Conservation (phyloP, 2,113 vertebrate genomes). For the Camelus bactrianus region DNA sequence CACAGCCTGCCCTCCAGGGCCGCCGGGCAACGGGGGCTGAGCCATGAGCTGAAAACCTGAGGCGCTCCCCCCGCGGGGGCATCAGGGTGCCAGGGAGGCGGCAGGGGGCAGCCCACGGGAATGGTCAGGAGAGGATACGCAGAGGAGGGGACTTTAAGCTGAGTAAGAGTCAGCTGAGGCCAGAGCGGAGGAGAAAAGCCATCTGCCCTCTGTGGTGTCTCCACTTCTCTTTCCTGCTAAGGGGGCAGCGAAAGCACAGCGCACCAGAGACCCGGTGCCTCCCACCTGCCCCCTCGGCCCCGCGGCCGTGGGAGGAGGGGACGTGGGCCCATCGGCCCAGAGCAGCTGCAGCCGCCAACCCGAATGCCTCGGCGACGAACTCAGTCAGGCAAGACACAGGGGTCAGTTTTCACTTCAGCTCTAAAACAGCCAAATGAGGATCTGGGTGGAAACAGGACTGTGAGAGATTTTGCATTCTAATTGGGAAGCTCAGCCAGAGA, state of each 20-base stretch:
- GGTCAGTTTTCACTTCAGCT: not conserved
- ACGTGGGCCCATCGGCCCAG: rapidly evolving
- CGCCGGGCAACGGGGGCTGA: no score
- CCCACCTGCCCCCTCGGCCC: not conserved
- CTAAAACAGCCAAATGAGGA: not conserved
- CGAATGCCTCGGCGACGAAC: rapidly evolving
- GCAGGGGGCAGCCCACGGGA: no score
- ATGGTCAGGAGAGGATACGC: not conserved
- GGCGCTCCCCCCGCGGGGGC: rapidly evolving
- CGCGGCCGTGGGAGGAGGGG: not conserved
- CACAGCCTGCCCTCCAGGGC: not conserved
- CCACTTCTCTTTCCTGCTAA: not conserved
- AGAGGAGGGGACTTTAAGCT: no score
- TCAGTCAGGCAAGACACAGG: not conserved
- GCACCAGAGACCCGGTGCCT: rapidly evolving
- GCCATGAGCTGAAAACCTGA: not conserved
- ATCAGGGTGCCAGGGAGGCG: rapidly evolving
- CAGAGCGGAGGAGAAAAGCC: not conserved
- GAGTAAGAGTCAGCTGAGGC: not conserved
- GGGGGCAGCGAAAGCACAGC: not conserved
- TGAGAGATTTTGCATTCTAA: not conserved
- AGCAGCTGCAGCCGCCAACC: not conserved
- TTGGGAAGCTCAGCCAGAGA: not conserved
- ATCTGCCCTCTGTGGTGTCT: rapidly evolving
- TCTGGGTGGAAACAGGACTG: not conserved